Evolutionary conservation across 2,113 vertebrate species (phyloP), one percentile per base, ranked within the genome.

Genomic region (Zosterops pallidus): DNA sequence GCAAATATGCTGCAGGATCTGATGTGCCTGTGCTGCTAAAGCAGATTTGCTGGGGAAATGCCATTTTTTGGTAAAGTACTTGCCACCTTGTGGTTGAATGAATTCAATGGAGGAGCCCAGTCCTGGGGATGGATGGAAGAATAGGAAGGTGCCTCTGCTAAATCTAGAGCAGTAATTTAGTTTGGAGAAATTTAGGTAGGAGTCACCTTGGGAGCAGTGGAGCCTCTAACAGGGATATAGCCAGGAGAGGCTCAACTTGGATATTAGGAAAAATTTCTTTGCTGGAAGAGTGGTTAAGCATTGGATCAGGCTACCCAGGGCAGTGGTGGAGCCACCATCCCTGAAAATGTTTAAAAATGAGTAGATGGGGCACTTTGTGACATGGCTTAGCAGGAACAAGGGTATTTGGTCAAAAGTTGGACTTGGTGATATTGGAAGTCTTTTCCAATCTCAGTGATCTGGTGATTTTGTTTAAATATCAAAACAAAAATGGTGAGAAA

Each of bases 51-150:
- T 81, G 84, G 65, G 67, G 24, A 86, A 92, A 78, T 37, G 14
- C 42, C 39, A 18, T 63, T 92, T 94, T 83, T 41, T 89, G 68
- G 35, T 81, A 35, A 47, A 68, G 69, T 59, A 93, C 80, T 96
- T 88, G 53, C 75, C 53, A 42, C 37, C 25, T 80, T 72, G 35
- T 92, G 29, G n/a, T 31, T 86, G 49, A 41, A 85, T n/a, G 13
- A 62, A 90, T 88, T 76, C 57, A 35, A 0, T 29, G 67, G 83
- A 94, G 20, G 23, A 90, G 9, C n/a, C 49, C 20, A 62, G 16
- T 56, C 24, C 23, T 57, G 37, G 31, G 35, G 44, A 18, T 0
- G 1, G 35, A 23, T 0, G 1, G 31, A 11, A 29, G 22, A 41
- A 21, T 29, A 33, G 21, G 70, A 75, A 67, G 4, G 3, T 75